Evolutionary conservation across 64 coral and sea anemone genomes (phyloP).

Genomic region (Platygyra sinensis): DNA sequence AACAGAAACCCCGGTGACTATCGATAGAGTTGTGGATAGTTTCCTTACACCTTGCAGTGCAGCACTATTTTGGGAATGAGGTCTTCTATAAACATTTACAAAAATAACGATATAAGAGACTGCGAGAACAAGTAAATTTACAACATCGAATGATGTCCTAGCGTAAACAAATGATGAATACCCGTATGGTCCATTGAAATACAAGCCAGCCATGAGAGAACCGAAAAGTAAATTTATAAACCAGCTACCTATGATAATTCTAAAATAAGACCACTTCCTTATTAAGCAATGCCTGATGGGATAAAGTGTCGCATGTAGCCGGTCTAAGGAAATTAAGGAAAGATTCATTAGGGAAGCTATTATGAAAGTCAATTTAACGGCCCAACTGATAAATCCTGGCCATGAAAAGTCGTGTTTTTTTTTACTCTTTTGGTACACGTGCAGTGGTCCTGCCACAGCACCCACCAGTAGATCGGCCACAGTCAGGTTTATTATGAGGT

Average conservation of each 20-base stretch:
- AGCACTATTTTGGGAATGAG: neutral
- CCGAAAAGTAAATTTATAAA: neutral
- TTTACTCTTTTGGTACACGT: neutral
- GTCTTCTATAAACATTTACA: neutral
- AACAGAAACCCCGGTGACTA: neutral
- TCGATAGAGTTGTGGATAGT: neutral
- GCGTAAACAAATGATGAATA: neutral
- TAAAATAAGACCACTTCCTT: neutral
- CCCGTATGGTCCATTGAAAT: neutral
- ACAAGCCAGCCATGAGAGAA: neutral
- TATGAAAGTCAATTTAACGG: neutral
- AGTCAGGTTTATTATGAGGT: too few species aligned
- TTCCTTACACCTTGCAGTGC: neutral
- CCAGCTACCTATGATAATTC: neutral
- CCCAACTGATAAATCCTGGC: neutral
- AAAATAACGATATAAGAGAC: neutral
- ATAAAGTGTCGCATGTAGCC: conserved; percentile 14
- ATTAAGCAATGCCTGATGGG: conserved; percentile 9
- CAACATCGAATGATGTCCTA: neutral
- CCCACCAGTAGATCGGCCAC: too few species aligned
- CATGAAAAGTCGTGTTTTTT: neutral
- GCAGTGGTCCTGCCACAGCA: too few species aligned
- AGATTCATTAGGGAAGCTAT: neutral
- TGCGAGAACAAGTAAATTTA: neutral
- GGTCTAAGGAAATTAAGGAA: conserved; percentile 8